Conservation (phyloP, 1,140 invertebrate genomes). For the Drosophila hydei region DNA sequence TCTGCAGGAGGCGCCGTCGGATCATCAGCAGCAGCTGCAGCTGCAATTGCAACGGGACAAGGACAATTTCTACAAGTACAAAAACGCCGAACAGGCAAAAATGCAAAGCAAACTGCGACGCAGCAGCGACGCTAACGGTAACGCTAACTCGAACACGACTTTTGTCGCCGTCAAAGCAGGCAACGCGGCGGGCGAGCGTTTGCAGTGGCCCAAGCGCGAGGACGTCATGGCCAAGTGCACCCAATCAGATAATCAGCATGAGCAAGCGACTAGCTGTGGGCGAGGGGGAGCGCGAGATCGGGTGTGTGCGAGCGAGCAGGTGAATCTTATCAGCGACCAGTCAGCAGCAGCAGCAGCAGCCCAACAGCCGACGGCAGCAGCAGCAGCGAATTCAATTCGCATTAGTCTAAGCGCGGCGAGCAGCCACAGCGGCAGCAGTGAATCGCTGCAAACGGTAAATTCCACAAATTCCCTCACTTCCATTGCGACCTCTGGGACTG, state of each 20-base stretch:
- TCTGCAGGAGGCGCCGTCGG: slow-evolving; percentile 40
- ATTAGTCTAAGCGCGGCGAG: slow-evolving; percentile 61
- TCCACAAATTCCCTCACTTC: slow-evolving; percentile 32
- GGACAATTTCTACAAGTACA: slow-evolving; percentile 83
- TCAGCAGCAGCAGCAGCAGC: slow-evolving; percentile 19
- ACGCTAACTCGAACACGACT: slow-evolving; percentile 16
- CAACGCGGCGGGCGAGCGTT: slow-evolving; percentile 23
- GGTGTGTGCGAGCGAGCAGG: neutral
- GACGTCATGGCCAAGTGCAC: slow-evolving; percentile 23
- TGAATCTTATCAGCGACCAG: slow-evolving; percentile 31
- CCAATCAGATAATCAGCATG: slow-evolving; percentile 16
- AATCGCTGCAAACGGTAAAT: slow-evolving; percentile 60
- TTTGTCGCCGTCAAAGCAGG: slow-evolving; percentile 39
- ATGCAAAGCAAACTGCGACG: slow-evolving; percentile 57
- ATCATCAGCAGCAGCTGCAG: neutral
- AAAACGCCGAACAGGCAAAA: slow-evolving; percentile 79
- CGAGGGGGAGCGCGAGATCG: neutral
- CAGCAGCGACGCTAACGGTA: slow-evolving; percentile 16
- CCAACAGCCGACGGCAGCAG: slow-evolving; percentile 8
- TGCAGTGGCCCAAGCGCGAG: slow-evolving; percentile 45
- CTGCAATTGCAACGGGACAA: slow-evolving; percentile 57
- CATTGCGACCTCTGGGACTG: slow-evolving; percentile 14
- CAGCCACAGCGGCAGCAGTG: slow-evolving; percentile 60
- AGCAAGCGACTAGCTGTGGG: neutral
- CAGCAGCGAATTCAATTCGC: neutral